These are phyloP conservation scores for Rhea pennata DNA, from an alignment of 2,113 vertebrate genomes.

Conservation along the genomic window DNA sequence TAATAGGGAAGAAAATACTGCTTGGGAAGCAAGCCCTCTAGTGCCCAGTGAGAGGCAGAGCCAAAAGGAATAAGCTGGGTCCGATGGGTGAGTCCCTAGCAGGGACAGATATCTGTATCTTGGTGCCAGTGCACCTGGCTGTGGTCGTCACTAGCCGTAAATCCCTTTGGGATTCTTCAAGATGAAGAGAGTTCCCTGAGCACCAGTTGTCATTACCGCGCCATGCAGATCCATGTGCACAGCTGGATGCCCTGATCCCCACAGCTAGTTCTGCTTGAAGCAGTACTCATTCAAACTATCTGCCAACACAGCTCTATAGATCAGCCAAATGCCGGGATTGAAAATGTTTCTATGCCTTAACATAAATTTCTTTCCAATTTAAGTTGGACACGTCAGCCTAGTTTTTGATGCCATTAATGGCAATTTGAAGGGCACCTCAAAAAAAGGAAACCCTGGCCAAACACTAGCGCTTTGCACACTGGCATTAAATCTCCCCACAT, in stretches of 20 bases:
- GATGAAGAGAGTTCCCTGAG: background rate
- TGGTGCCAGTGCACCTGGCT: background rate
- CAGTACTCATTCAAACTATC: slow-evolving; percentile 51
- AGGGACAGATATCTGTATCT: background rate
- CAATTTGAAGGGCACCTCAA: slow-evolving; percentile 28
- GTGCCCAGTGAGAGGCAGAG: background rate
- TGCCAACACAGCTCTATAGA: slow-evolving; percentile 41
- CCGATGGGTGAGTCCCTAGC: background rate
- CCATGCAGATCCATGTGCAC: slow-evolving; percentile 19
- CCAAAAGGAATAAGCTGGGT: background rate
- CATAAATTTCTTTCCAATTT: slow-evolving; percentile 37
- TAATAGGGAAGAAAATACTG: background rate
- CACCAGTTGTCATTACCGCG: background rate
- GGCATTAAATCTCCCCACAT: slow-evolving; percentile 38
- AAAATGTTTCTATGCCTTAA: slow-evolving; percentile 2
- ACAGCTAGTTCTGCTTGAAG: slow-evolving; percentile 49
- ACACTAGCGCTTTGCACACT: background rate
- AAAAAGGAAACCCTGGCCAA: slow-evolving; percentile 14
- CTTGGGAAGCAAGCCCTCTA: background rate
- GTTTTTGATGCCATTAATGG: slow-evolving; percentile 39
- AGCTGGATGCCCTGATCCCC: slow-evolving; percentile 46
- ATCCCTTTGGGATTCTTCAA: background rate
- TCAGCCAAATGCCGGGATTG: slow-evolving; percentile 43
- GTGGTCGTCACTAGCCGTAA: background rate
- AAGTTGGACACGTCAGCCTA: slow-evolving; percentile 23